These are phyloP conservation scores for Strix occidentalis DNA, from an alignment of 2,797 vertebrate species.

Conservation along the genomic window DNA sequence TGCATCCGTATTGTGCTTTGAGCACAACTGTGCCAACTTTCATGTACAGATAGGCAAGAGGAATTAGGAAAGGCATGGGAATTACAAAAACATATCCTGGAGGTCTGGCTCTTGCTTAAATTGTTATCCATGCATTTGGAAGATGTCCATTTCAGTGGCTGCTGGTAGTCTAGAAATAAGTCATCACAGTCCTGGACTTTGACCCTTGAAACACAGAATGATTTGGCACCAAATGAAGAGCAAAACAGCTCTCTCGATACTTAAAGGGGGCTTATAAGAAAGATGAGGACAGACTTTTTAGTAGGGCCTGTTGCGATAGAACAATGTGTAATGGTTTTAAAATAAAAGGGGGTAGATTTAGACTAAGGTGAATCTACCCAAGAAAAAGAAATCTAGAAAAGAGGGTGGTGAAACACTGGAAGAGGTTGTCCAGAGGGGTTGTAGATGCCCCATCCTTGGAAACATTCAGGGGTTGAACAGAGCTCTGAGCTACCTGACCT, in stretches of 20 bases:
- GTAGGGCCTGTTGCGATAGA: background rate
- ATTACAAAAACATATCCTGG: background rate
- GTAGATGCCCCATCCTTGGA: too few species aligned
- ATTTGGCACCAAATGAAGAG: background rate
- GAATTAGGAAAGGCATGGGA: background rate
- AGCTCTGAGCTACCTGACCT: background rate
- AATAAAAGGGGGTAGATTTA: background rate
- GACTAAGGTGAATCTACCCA: background rate
- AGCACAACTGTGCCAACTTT: background rate
- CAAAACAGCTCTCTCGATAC: background rate
- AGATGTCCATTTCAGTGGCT: background rate
- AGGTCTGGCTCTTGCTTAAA: background rate
- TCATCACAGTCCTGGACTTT: background rate
- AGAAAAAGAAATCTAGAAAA: too few species aligned
- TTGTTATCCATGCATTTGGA: background rate
- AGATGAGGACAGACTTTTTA: background rate
- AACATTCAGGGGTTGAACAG: background rate
- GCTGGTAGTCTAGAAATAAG: background rate
- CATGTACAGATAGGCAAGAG: background rate
- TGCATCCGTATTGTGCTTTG: background rate
- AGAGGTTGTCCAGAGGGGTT: background rate
- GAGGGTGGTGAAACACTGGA: background rate
- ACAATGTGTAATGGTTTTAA: background rate
- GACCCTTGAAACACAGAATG: background rate
- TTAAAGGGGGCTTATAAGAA: background rate